Evolutionary conservation across 92 coral and sea anemone genomes (phyloP).

Genomic region (Porites cylindrica): DNA sequence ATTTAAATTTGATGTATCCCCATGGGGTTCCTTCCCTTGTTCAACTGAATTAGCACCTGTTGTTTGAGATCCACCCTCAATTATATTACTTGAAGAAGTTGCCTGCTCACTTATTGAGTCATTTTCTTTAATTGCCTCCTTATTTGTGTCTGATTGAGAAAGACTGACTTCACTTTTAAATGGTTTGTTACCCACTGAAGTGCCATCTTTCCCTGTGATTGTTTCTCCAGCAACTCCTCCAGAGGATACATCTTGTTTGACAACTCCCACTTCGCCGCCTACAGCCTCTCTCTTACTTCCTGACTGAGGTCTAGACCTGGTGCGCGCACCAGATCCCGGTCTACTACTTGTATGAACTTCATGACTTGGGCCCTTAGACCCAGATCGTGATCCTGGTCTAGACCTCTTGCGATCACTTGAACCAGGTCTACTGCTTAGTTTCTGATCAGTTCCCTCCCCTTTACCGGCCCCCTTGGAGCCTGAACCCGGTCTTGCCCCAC

Average conservation of each 20-base stretch:
- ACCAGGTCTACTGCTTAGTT: slow-evolving; percentile 45
- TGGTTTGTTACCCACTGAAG: background rate
- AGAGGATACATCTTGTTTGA: background rate
- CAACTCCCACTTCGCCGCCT: background rate
- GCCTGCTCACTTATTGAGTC: background rate
- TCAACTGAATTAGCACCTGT: background rate
- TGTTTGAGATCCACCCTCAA: slow-evolving; percentile 24
- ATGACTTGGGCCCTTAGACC: background rate
- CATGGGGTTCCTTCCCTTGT: slow-evolving; percentile 5
- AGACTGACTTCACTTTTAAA: background rate
- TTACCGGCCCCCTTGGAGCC: slow-evolving; percentile 13
- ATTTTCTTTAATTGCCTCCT: background rate
- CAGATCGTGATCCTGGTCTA: slow-evolving; percentile 35
- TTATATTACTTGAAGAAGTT: background rate
- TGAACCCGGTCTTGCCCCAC: slow-evolving; percentile 43
- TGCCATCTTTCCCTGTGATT: background rate
- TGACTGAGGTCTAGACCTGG: slow-evolving; percentile 46
- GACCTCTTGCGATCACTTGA: slow-evolving; percentile 11
- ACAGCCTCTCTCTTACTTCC: slow-evolving; percentile 10
- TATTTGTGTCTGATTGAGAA: background rate
- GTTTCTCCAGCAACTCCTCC: background rate
- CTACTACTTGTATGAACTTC: slow-evolving; percentile 29
- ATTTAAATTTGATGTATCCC: slow-evolving; percentile 5
- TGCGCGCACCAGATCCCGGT: slow-evolving; percentile 3
- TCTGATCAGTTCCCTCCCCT: slow-evolving; percentile 21